These are phyloP conservation scores for Montipora cactus DNA, from an alignment of 64 coral and sea anemone genomes.

Conservation along the genomic window DNA sequence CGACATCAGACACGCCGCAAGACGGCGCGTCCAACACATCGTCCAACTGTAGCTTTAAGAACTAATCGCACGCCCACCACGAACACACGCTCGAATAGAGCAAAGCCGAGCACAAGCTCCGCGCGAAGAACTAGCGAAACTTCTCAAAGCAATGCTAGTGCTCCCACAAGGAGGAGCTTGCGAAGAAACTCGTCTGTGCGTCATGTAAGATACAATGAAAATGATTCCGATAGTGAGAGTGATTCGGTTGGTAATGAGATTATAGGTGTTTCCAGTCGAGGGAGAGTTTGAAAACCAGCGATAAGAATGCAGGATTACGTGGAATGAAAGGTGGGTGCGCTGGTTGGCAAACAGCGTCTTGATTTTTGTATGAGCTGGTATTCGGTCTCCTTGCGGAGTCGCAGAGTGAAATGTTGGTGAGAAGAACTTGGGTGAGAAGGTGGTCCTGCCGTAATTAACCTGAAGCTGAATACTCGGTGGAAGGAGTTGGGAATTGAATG, in stretches of 20 bases:
- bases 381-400: neutral
- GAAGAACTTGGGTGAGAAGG: neutral
- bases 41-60: constrained; percentile 63
- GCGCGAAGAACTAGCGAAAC: constrained; percentile 72
- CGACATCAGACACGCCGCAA: constrained; percentile 47
- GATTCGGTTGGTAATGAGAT: constrained; percentile 80
- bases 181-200: constrained; percentile 65
- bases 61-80: constrained; percentile 52
- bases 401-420: neutral
- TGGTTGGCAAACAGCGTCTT: neutral
- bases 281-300: constrained; percentile 84
- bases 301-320: constrained; percentile 96
- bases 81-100: constrained; percentile 13
- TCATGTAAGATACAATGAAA: constrained; percentile 79
- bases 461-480: neutral
- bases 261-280: constrained; percentile 91
- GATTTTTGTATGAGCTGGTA: neutral
- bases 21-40: constrained; percentile 73
- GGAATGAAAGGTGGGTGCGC: constrained; percentile 38
- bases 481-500: neutral
- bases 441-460: neutral
- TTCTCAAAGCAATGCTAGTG: constrained; percentile 50
- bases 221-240: constrained; percentile 80
- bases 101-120: neutral
- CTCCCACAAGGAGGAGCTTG: constrained; percentile 39